Evolutionary conservation across 2,888 invertebrate genomes (phyloP).

Genomic region (Chrysomela aeneicollis): DNA sequence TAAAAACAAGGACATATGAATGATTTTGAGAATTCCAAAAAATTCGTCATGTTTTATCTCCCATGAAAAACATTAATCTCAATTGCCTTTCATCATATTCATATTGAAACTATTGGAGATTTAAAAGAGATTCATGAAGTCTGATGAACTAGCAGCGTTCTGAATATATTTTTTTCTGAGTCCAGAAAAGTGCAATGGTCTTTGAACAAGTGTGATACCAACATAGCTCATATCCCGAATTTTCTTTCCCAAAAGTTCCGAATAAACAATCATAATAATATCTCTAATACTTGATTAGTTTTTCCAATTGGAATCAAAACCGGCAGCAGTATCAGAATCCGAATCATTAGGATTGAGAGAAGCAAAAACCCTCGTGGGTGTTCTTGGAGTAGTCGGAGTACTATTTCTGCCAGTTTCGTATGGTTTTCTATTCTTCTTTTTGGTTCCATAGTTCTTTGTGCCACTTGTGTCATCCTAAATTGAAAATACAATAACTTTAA

Average conservation of each 20-base stretch:
- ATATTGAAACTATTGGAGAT: too few species aligned
- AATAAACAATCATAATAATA: not conserved
- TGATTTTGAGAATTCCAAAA: too few species aligned
- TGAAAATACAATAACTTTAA: constrained; percentile 29
- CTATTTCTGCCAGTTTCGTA: constrained; percentile 65
- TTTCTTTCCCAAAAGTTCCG: not conserved
- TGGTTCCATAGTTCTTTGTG: constrained; percentile 67
- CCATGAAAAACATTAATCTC: too few species aligned
- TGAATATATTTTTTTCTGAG: too few species aligned
- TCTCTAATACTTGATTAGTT: constrained; percentile 45
- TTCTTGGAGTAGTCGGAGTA: constrained; percentile 75
- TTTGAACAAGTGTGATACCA: not conserved
- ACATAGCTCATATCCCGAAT: not conserved
- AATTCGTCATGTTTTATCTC: too few species aligned
- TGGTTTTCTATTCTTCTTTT: constrained; percentile 71
- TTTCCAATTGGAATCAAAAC: constrained; percentile 82
- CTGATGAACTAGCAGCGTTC: too few species aligned
- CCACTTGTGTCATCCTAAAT: constrained; percentile 71
- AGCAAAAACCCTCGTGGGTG: constrained; percentile 52
- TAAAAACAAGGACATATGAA: not conserved
- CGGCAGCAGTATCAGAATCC: constrained; percentile 88
- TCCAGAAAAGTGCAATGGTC: not conserved
- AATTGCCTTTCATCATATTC: too few species aligned
- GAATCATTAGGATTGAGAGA: constrained; percentile 67
- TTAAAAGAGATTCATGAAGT: too few species aligned